Percentiles rank a stretch among this genome's conserved stretches.
phyloP scores from a whole-genome alignment of 2,113 vertebrate genomes.

The Naja naja region DNA sequence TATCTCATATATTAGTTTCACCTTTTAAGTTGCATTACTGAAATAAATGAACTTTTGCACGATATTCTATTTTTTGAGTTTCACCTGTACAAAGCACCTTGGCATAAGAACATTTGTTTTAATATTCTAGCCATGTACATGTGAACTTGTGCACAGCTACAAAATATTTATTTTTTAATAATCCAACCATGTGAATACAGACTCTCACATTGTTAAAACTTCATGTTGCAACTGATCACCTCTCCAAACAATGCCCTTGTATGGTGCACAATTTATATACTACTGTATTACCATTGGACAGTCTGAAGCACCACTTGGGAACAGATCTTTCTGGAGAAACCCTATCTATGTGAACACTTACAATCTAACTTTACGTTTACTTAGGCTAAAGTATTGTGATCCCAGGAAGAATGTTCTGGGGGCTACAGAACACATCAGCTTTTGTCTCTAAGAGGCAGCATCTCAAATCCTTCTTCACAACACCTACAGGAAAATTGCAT shows the following conservation, averaged over 20 bases:
- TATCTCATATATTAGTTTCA: too few relatives aligned
- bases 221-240: background rate
- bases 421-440: background rate
- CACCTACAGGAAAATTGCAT: background rate
- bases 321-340: background rate
- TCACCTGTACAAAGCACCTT: background rate
- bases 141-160: background rate
- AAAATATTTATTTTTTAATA: background rate
- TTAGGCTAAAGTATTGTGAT: background rate
- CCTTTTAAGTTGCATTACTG: too few relatives aligned
- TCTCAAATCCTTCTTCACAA: background rate
- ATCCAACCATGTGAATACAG: background rate
- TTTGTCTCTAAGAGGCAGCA: background rate
- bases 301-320: background rate
- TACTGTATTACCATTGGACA: background rate
- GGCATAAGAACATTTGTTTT: background rate
- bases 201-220: background rate
- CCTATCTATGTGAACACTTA: background rate
- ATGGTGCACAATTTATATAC: background rate
- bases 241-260: background rate
- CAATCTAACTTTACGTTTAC: background rate
- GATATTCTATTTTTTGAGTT: too few relatives aligned
- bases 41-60: too few relatives aligned
- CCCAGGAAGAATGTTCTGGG: background rate
- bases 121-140: background rate